These are phyloP conservation scores for Antigone vipio DNA, from an alignment of 2,113 vertebrate genomes.

Conservation along the genomic window DNA sequence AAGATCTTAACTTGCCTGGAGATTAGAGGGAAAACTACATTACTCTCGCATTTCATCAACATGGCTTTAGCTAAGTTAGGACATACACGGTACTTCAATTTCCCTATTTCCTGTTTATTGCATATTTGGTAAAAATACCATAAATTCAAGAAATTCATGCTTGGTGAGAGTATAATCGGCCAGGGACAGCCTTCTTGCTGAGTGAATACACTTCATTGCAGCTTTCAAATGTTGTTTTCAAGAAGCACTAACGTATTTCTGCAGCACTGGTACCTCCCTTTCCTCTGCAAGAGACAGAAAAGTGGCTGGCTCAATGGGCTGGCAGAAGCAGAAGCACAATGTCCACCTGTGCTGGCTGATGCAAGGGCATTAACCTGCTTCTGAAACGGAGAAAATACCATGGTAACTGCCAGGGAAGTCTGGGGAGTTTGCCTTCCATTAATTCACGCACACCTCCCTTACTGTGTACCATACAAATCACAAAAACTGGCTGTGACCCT, in stretches of 20 bases:
- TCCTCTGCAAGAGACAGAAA: background rate
- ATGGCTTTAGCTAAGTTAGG: background rate
- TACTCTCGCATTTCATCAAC: background rate
- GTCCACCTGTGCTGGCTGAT: background rate
- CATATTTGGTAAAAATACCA: background rate
- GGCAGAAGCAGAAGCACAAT: background rate
- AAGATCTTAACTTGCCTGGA: background rate
- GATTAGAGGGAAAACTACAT: background rate
- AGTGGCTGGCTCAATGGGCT: background rate
- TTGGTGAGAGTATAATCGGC: background rate
- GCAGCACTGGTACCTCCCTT: background rate
- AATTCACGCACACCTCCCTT: background rate
- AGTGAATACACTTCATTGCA: background rate
- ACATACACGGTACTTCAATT: background rate
- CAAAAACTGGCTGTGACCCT: background rate
- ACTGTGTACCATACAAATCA: accelerated
- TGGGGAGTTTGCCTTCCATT: background rate
- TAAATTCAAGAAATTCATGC: background rate
- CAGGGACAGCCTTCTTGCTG: background rate
- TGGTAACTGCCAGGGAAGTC: background rate
- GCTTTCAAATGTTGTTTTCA: background rate
- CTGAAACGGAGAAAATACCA: background rate
- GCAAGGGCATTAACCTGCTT: accelerated
- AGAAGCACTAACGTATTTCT: background rate
- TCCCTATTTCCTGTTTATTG: background rate